Base-by-base conservation (phyloP, 2,888 invertebrate species). In the Lasioglossum marginatum region DNA sequence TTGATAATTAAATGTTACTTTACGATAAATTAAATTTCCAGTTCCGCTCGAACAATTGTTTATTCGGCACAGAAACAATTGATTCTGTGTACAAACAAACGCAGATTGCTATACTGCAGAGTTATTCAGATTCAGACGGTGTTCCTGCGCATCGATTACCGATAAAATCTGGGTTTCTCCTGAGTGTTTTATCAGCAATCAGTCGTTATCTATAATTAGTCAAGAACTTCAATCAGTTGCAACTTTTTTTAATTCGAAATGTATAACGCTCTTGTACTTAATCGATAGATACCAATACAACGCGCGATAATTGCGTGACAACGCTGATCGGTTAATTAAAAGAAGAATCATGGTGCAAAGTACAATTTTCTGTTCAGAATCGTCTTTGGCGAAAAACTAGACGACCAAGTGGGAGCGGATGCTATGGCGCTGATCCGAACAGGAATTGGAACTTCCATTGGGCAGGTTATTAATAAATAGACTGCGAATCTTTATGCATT, bases 371-470 rank as follows among this genome's bases (percentile, higher is more conserved):
- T 77, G 45, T 77, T 52, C 45, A 97, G 97, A 95, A 96, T 86
- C 96, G 97, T 79, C 90, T 97, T 92, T 97, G 97, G 97, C 96
- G 97, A 23, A 97, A 97, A 93, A 97, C 97, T 10, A 77, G 96
- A 94, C 77, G 95, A 95, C 78, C 96, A 96, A 37, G 95, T 94
- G 75, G 81, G n/a, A 23, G 66, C 77, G 0, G 34, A 2, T 96
- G 97, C 88, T 94, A 94, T 82, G 98, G 98, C 1, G 96, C 97
- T 0, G 98, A 98, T 95, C 96, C 97, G 0, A 98, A 98, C 93
- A 96, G 98, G 85, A 98, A 98, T 98, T 97, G 97, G 97, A 96
- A 88, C 96, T 96, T 92, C 66, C 96, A 96, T 81, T 97, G 97
- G 97, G 96, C 96, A 88, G 93, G 96, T 96, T 52, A 16, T 70